Evolutionary conservation across 1,140 invertebrate genomes (phyloP), one percentile per base, ranked within the genome.

Genomic region (Caenorhabditis remanei): DNA sequence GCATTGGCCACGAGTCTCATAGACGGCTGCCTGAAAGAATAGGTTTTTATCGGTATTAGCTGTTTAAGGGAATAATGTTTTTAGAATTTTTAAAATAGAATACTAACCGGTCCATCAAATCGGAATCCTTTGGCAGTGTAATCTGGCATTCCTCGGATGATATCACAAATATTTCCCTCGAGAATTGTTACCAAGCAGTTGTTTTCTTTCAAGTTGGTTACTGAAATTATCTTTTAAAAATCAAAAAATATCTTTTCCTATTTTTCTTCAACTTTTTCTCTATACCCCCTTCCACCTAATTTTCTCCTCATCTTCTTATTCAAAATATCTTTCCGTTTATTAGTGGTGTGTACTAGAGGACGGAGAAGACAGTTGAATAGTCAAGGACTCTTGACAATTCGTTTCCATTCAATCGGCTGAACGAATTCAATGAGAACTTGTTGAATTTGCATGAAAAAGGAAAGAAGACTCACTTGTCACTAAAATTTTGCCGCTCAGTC

Each of bases 141-240:
- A 48, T 90, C 91, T 58, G 90, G 89, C 88, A 84, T 89, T 58
- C 48, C 87, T 85, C 89, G 90, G 87, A 93, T 89, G 61, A 93
- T 91, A 67, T 93, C 90, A 7, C 88, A 87, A 84, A 93, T 91
- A 86, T 93, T 92, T 2, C 92, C 93, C 65, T 93, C 93, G 24
- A 93, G 55, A 5, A 90, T 88, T 63, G 92, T 93, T 13, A 93
- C 90, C 67, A 93, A 92, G 19, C 89, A 89, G 88, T 93, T 93
- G 87, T 93, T 93, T 83, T 93, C 93, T 79, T 89, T 90, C 19
- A 92, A 50, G 88, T 93, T 93, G 48, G 91, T 92, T 11, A 93
- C 88, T 24, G 90, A 88, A 87, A 86, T 41, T 5, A 79, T 71
- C 61, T 24, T 32, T 65, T 46, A 3, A 19, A 71, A 40, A 40